These are phyloP conservation scores for Agrochola circellaris DNA, from an alignment of 2,888 invertebrate genomes.

Conservation along the genomic window DNA sequence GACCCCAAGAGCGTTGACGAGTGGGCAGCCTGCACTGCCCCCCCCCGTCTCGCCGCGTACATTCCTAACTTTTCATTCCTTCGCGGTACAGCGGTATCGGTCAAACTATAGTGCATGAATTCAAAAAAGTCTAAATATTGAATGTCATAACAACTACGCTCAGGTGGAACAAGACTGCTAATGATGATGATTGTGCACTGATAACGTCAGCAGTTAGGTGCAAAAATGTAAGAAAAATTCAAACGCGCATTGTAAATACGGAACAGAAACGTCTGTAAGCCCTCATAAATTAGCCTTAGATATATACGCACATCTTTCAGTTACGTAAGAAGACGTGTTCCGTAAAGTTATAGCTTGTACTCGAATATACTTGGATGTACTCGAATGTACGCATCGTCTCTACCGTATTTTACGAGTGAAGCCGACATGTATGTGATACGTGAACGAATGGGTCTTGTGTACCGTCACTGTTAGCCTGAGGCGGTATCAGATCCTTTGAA, in stretches of 20 bases:
- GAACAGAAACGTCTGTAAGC: neutral
- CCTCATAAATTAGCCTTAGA: constrained; percentile 30
- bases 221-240: neutral
- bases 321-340: constrained; percentile 1
- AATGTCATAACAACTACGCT: no score
- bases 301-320: constrained; percentile 17
- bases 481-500: constrained; percentile 43
- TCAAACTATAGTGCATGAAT: no score
- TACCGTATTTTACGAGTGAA: constrained; percentile 38
- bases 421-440: constrained; percentile 3
- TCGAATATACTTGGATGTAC: constrained; percentile 22
- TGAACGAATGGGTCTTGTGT: constrained; percentile 12
- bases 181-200: neutral
- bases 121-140: no score
- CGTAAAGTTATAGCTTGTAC: constrained; percentile 34
- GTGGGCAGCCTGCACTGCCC: no score
- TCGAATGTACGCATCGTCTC: constrained; percentile 32
- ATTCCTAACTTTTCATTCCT: no score
- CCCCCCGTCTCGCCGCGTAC: no score
- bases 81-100: no score
- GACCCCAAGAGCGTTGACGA: no score
- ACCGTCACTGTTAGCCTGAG: constrained; percentile 14
- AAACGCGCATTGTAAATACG: neutral
- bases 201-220: neutral
- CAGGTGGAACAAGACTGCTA: no score